phyloP scores from a whole-genome alignment of 2,113 vertebrate species.

The Aldabrachelys gigantea region DNA sequence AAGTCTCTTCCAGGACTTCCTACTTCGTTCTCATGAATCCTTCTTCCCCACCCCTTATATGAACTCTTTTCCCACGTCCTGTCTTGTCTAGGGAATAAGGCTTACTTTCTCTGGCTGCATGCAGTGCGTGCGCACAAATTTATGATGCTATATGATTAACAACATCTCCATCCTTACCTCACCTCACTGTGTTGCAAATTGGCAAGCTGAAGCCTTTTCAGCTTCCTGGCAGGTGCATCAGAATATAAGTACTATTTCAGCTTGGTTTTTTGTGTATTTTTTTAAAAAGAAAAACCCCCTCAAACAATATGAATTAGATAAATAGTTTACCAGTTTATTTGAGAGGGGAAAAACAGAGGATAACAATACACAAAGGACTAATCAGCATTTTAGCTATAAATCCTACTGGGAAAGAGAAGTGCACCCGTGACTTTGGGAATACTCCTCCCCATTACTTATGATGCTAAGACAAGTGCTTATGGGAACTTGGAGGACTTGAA shows the following conservation, averaged over 20 bases:
- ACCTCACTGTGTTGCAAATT: neutral
- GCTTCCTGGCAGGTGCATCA: neutral
- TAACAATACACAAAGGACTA: neutral
- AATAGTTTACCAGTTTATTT: neutral
- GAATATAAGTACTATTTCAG: neutral
- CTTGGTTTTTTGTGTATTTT: neutral
- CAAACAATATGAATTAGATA: neutral
- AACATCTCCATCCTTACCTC: neutral
- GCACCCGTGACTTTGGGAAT: neutral
- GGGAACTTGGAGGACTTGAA: conserved; percentile 1
- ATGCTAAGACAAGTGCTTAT: neutral
- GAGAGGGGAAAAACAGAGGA: neutral
- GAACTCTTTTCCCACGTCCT: neutral
- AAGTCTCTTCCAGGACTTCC: neutral
- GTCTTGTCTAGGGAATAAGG: neutral
- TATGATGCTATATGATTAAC: neutral
- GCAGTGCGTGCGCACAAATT: neutral
- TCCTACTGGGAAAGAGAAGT: neutral
- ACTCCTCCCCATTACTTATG: neutral
- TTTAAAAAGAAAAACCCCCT: neutral
- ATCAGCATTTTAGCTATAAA: neutral
- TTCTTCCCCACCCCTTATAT: neutral
- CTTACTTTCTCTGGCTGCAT: neutral
- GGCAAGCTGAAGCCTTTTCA: neutral
- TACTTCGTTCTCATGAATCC: neutral